Conservation (phyloP, 2,888 invertebrate genomes). For the Meiosimyza decipiens region DNA sequence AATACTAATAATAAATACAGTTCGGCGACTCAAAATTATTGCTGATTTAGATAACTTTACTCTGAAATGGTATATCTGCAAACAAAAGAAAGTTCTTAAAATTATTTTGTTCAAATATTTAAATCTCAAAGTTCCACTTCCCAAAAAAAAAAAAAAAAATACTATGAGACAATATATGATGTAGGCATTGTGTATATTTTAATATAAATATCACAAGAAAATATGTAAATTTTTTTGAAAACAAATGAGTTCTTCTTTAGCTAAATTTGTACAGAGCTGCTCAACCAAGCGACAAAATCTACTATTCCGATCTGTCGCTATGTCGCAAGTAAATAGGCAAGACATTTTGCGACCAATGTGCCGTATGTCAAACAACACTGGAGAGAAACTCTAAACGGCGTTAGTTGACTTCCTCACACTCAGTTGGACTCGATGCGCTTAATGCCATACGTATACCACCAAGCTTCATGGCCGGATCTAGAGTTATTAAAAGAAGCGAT, state of each 20-base stretch:
- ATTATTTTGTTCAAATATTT: no score
- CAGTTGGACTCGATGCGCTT: constrained; percentile 26
- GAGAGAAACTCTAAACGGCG: constrained; percentile 28
- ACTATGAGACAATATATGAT: no score
- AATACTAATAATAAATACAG: no score
- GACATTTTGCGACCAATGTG: constrained; percentile 28
- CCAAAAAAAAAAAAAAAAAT: no score
- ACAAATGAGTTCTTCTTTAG: constrained; percentile 20
- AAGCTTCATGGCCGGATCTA: no score
- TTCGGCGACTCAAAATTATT: no score
- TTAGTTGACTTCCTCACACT: constrained; percentile 42
- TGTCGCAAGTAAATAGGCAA: constrained; percentile 23
- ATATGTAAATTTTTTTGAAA: constrained; percentile 30
- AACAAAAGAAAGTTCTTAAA: no score
- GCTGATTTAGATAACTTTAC: no score
- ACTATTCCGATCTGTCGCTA: constrained; percentile 1
- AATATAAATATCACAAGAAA: background rate
- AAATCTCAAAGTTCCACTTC: no score
- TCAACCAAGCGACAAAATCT: constrained; percentile 40
- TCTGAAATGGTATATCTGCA: no score
- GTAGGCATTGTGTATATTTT: no score
- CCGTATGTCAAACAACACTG: constrained; percentile 34
- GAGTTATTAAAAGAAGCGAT: no score
- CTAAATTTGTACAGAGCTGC: constrained; percentile 21
- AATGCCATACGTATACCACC: background rate